A percentile compares a stretch with the other conserved stretches of the same genome.
Conservation (phyloP, 2,888 invertebrate genomes). For the Chrysolina haemoptera region DNA sequence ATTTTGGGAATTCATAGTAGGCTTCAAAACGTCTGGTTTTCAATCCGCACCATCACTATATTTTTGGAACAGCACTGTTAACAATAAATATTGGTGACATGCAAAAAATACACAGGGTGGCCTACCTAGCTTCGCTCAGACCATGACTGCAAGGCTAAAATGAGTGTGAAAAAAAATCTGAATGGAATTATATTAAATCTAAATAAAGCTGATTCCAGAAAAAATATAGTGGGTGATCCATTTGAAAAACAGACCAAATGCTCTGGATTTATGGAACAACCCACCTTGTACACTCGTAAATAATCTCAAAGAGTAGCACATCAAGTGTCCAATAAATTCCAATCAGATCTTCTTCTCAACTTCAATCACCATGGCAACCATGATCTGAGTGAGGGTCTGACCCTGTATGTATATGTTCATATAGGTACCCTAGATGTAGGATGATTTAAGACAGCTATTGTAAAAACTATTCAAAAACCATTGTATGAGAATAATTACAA, state of each 20-base stretch:
- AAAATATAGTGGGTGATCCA: too few species aligned
- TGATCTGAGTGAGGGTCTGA: neutral
- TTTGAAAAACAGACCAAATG: too few species aligned
- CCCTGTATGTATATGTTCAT: conserved; percentile 7
- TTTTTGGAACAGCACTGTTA: conserved; percentile 14
- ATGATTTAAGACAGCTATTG: neutral
- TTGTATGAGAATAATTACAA: neutral
- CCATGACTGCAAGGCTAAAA: neutral
- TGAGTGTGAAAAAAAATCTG: too few species aligned
- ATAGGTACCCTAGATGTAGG: conserved; percentile 7
- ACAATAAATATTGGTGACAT: neutral
- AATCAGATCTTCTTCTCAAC: neutral
- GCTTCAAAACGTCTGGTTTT: neutral
- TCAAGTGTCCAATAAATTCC: neutral
- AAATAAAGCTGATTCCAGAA: too few species aligned
- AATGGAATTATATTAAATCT: too few species aligned
- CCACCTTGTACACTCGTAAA: too few species aligned
- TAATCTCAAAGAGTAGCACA: too few species aligned
- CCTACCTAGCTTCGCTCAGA: neutral
- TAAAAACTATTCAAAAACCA: conserved; percentile 2
- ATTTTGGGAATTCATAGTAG: neutral
- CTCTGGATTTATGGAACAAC: too few species aligned
- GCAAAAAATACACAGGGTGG: neutral
- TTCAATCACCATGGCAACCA: neutral
- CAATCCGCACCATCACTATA: neutral